Percentiles rank a stretch among this genome's conserved stretches.
Conservation (phyloP, 2,113 vertebrate genomes). For the Calyptommatus sinebrachiatus region DNA sequence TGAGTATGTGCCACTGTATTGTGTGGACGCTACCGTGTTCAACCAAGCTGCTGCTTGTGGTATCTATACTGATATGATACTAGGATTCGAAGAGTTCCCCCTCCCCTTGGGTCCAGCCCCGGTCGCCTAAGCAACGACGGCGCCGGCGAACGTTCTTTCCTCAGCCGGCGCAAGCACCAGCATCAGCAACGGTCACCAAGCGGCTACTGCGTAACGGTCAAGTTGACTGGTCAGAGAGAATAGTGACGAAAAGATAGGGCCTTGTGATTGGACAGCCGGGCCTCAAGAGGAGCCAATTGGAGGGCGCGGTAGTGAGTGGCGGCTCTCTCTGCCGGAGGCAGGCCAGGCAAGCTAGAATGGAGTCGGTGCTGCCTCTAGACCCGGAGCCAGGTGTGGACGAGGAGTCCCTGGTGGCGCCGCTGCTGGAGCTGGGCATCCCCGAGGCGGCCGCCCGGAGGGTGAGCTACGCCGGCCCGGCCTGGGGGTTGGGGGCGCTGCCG, state of each 20-base stretch:
- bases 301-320: neutral
- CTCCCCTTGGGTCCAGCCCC: too few species aligned
- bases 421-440: neutral
- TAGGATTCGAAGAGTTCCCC: too few species aligned
- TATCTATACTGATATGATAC: too few species aligned
- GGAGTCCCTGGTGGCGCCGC: neutral
- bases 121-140: too few species aligned
- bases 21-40: too few species aligned
- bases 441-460: slow-evolving; percentile 16
- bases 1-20: too few species aligned
- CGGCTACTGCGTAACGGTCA: too few species aligned
- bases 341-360: neutral
- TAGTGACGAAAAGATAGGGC: neutral
- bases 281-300: neutral
- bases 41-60: too few species aligned
- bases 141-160: too few species aligned
- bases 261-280: neutral
- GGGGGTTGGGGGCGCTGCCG: neutral
- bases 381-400: neutral
- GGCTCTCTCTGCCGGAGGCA: neutral
- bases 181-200: too few species aligned
- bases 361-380: neutral
- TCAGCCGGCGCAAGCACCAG: neutral
- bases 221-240: neutral
- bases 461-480: neutral